Evolutionary conservation across 2,113 vertebrate genomes (phyloP).

Genomic region (Octodon degus): DNA sequence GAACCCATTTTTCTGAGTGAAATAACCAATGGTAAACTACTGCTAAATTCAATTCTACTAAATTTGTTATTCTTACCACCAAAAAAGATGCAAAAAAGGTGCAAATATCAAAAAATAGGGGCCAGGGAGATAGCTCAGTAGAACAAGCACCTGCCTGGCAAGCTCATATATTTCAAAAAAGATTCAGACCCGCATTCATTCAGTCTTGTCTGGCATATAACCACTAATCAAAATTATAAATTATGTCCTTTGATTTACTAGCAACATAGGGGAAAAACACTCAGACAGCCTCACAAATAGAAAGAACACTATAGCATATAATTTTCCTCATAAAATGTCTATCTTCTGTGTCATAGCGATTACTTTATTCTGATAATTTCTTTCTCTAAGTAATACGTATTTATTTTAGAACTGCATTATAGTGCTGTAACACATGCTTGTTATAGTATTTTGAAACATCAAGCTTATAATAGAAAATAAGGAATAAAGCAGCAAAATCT

Average conservation of each 20-base stretch:
- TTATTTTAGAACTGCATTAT: neutral
- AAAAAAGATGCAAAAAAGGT: neutral
- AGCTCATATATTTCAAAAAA: neutral
- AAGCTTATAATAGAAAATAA: slow-evolving; percentile 8
- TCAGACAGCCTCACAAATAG: neutral
- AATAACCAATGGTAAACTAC: neutral
- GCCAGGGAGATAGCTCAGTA: no score
- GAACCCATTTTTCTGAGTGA: neutral
- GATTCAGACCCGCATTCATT: slow-evolving; percentile 23
- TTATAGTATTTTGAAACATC: neutral
- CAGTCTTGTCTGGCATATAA: neutral
- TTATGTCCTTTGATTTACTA: neutral
- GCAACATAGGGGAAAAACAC: neutral
- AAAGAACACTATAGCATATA: neutral
- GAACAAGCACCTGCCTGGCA: no score
- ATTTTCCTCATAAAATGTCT: neutral
- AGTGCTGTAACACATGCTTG: neutral
- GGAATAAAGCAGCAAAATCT: neutral
- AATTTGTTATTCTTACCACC: neutral
- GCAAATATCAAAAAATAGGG: neutral
- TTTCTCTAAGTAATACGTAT: neutral
- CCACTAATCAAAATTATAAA: neutral
- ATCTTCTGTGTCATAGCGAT: slow-evolving; percentile 6
- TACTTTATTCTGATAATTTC: neutral
- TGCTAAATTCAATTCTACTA: neutral